These are phyloP conservation scores for Chlorops oryzae DNA, from an alignment of 1,140 invertebrate genomes.

Conservation along the genomic window DNA sequence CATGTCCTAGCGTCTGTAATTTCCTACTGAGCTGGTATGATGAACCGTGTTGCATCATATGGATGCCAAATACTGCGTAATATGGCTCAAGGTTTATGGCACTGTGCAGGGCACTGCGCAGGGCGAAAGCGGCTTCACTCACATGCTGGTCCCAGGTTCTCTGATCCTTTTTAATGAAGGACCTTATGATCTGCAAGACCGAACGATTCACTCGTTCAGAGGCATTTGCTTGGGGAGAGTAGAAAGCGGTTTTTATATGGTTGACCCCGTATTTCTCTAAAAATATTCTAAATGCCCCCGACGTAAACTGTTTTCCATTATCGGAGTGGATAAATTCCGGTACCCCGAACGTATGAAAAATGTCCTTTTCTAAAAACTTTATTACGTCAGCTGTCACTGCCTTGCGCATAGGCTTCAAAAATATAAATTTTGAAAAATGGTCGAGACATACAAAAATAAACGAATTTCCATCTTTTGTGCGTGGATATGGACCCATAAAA, in stretches of 20 bases:
- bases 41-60: slow-evolving; percentile 2
- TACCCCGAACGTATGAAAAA: slow-evolving; percentile 12
- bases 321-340: slow-evolving; percentile 9
- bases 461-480: slow-evolving; percentile 11
- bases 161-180: neutral
- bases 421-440: slow-evolving; percentile 7
- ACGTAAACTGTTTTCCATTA: slow-evolving; percentile 13
- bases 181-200: neutral
- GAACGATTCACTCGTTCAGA: neutral
- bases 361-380: slow-evolving; percentile 3
- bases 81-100: neutral
- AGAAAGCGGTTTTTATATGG: slow-evolving; percentile 2
- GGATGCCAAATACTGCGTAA: slow-evolving; percentile 2
- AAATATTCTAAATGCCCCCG: neutral
- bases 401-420: slow-evolving; percentile 7
- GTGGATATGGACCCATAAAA: slow-evolving; percentile 16
- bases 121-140: neutral
- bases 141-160: slow-evolving; percentile 11
- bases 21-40: neutral
- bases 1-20: too few relatives aligned
- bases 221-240: slow-evolving; percentile 3
- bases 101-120: slow-evolving; percentile 1
- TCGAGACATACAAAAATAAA: slow-evolving; percentile 1
- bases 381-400: neutral
- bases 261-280: neutral